These are phyloP conservation scores for Pinna nobilis DNA, from an alignment of 1,140 invertebrate genomes.

Conservation along the genomic window DNA sequence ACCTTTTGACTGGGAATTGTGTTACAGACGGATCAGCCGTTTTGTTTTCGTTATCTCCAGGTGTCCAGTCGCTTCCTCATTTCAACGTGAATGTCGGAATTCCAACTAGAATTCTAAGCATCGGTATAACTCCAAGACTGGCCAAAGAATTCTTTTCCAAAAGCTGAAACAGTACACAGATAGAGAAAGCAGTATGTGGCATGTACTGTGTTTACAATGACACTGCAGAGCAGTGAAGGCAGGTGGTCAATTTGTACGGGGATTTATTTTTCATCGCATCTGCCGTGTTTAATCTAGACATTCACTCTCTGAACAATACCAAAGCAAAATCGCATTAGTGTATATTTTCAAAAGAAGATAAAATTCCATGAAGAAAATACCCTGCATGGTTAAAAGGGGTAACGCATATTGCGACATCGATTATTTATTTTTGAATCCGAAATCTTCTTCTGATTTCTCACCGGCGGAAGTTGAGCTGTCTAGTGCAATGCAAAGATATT, in stretches of 20 bases:
- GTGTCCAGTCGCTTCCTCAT: no score
- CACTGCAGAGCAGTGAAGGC: not conserved
- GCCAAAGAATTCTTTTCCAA: no score
- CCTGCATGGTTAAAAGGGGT: constrained; percentile 33
- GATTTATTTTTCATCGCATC: constrained; percentile 39
- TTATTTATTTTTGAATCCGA: constrained; percentile 83
- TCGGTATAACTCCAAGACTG: no score
- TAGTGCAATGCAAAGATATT: constrained; percentile 89
- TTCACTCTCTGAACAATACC: constrained; percentile 15
- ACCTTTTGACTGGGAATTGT: constrained; percentile 36
- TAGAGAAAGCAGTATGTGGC: not conserved
- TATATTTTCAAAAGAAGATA: not conserved
- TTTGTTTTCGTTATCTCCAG: not conserved
- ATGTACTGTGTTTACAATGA: not conserved
- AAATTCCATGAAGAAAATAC: not conserved
- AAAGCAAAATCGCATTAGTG: constrained; percentile 22
- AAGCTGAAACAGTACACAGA: not conserved
- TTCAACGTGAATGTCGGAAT: not conserved
- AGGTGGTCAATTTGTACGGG: constrained; percentile 28
- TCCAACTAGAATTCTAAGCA: not conserved
- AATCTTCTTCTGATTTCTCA: no score
- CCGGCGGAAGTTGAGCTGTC: no score
- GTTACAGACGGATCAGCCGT: constrained; percentile 35
- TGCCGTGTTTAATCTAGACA: constrained; percentile 7
- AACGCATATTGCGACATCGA: constrained; percentile 18